These are phyloP conservation scores for Suricata suricatta DNA, from an alignment of 2,113 vertebrate genomes.

Conservation along the genomic window DNA sequence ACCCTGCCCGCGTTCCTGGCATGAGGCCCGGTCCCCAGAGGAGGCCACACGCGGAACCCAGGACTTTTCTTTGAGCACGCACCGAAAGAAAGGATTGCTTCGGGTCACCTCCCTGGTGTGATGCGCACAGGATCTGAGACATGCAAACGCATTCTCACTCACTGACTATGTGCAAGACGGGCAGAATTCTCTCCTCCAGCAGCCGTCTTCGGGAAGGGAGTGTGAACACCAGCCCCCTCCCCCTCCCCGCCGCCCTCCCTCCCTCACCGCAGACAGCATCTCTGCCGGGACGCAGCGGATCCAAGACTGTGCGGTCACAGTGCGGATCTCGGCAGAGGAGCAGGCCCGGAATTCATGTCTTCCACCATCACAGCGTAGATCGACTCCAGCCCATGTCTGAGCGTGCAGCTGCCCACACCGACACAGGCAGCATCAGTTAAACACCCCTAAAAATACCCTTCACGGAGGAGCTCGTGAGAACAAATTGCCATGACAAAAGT, in stretches of 20 bases:
- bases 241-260: neutral
- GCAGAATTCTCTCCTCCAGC: neutral
- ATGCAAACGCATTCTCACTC: neutral
- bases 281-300: neutral
- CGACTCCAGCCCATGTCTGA: neutral
- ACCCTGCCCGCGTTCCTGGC: neutral
- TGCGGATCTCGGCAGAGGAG: neutral
- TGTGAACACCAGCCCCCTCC: neutral
- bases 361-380: neutral
- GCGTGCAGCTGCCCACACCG: neutral
- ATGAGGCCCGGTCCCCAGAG: neutral
- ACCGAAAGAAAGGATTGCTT: neutral
- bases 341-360: neutral
- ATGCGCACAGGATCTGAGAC: slow-evolving; percentile 17
- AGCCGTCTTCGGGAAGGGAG: neutral
- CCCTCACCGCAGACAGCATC: neutral
- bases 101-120: neutral
- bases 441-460: neutral
- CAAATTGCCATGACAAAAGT: neutral
- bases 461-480: neutral
- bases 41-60: neutral
- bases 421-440: neutral
- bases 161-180: neutral
- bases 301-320: neutral
- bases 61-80: neutral